These are phyloP conservation scores for Pollenia angustigena DNA, from an alignment of 2,888 invertebrate genomes.

Conservation along the genomic window DNA sequence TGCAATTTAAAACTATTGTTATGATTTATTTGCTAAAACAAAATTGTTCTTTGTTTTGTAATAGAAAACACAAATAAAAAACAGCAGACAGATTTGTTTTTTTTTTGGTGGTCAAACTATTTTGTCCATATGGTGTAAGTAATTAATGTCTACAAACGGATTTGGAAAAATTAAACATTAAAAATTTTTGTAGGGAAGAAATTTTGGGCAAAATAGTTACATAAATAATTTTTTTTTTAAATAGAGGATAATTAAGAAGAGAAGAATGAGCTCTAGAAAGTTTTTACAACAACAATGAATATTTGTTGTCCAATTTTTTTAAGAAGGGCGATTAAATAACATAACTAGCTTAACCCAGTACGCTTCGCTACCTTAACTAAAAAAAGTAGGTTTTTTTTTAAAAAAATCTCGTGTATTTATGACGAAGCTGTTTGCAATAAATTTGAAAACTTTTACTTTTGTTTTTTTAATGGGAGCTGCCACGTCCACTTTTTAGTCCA, in stretches of 20 bases:
- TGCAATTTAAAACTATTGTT: conserved; percentile 58
- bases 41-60: conserved; percentile 19
- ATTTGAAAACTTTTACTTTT: too few relatives aligned
- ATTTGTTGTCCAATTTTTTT: too few relatives aligned
- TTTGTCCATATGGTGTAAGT: conserved; percentile 33
- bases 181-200: neutral
- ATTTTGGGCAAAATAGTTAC: neutral
- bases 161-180: conserved; percentile 35
- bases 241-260: neutral
- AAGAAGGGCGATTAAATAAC: too few relatives aligned
- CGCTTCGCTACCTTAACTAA: too few relatives aligned
- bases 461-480: too few relatives aligned
- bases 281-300: too few relatives aligned
- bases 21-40: conserved; percentile 48
- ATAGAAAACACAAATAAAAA: neutral
- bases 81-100: neutral
- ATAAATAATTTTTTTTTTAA: neutral
- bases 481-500: too few relatives aligned
- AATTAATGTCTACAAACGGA: conserved; percentile 54
- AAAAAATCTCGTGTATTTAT: too few relatives aligned
- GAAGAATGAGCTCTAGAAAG: too few relatives aligned
- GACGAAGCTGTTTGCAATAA: too few relatives aligned
- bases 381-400: too few relatives aligned
- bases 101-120: conserved; percentile 47
- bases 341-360: too few relatives aligned